These are phyloP conservation scores for Sipha flava DNA, from an alignment of 1,140 invertebrate species.

Conservation along the genomic window DNA sequence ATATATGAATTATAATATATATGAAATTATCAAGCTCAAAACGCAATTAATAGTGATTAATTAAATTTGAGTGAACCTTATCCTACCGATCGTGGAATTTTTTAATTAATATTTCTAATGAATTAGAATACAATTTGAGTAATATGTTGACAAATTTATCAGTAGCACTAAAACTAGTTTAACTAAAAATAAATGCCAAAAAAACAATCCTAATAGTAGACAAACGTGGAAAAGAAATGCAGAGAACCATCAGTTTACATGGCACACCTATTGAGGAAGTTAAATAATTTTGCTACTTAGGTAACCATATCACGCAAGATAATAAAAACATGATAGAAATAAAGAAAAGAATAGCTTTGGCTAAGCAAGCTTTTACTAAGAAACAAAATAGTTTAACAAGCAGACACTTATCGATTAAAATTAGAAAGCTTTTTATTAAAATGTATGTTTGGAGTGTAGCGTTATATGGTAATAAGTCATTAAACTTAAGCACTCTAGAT, in stretches of 20 bases:
- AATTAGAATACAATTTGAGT: background rate
- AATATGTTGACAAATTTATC: background rate
- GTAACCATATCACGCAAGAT: background rate
- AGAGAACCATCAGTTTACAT: background rate
- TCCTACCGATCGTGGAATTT: too few species aligned
- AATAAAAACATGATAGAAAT: background rate
- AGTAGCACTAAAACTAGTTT: background rate
- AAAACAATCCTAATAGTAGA: background rate
- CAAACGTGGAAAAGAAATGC: background rate
- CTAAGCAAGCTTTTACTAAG: background rate
- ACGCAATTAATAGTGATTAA: too few species aligned
- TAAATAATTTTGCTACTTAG: background rate
- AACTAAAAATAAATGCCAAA: background rate
- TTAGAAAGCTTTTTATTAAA: background rate
- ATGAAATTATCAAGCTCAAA: too few species aligned
- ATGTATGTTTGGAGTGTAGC: slow-evolving; percentile 7
- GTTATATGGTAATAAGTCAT: slow-evolving; percentile 34
- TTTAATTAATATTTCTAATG: too few species aligned
- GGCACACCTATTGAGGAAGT: background rate
- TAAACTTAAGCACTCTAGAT: background rate
- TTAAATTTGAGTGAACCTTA: too few species aligned
- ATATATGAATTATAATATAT: too few species aligned
- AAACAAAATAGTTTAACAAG: too few species aligned
- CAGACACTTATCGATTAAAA: background rate
- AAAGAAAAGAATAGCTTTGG: background rate